phyloP scores from a whole-genome alignment of 2,888 invertebrate species.

The Dascillus cervinus region DNA sequence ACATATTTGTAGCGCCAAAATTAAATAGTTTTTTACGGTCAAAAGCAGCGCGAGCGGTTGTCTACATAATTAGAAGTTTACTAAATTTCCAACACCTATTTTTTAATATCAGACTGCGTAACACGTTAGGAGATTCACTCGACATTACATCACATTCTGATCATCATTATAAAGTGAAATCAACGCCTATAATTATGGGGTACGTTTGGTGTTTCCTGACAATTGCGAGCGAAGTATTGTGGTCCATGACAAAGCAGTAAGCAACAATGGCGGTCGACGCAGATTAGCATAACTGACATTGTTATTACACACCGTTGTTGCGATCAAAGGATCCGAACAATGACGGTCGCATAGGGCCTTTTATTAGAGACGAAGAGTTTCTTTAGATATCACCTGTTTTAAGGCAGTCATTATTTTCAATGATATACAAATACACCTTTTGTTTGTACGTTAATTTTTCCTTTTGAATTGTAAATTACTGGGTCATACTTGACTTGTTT shows the following conservation, averaged over 20 bases:
- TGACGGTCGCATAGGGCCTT: conserved; percentile 10
- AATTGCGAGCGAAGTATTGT: conserved; percentile 20
- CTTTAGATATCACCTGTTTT: conserved; percentile 16
- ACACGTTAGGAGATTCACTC: background rate
- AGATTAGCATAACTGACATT: conserved; percentile 21
- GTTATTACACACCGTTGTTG: conserved; percentile 16
- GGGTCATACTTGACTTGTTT: conserved; percentile 1
- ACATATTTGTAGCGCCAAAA: too few relatives aligned
- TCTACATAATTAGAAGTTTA: conserved; percentile 14
- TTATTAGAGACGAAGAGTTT: conserved; percentile 18
- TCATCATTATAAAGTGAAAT: conserved; percentile 9
- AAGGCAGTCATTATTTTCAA: conserved; percentile 18
- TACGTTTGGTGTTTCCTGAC: conserved; percentile 16
- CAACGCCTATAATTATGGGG: conserved; percentile 14
- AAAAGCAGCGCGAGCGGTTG: too few relatives aligned
- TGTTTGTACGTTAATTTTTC: too few relatives aligned
- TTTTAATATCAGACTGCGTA: conserved; percentile 7
- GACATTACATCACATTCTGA: conserved; percentile 9
- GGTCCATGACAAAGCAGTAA: conserved; percentile 18
- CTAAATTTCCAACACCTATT: conserved; percentile 12
- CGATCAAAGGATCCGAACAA: conserved; percentile 17
- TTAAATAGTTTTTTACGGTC: too few relatives aligned
- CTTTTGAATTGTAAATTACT: too few relatives aligned
- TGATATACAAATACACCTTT: conserved; percentile 12
- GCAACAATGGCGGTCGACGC: conserved; percentile 18